Evolutionary conservation across 1,140 invertebrate genomes (phyloP), one percentile per base, ranked within the genome.

Genomic region (Trachymyrmex septentrionalis): DNA sequence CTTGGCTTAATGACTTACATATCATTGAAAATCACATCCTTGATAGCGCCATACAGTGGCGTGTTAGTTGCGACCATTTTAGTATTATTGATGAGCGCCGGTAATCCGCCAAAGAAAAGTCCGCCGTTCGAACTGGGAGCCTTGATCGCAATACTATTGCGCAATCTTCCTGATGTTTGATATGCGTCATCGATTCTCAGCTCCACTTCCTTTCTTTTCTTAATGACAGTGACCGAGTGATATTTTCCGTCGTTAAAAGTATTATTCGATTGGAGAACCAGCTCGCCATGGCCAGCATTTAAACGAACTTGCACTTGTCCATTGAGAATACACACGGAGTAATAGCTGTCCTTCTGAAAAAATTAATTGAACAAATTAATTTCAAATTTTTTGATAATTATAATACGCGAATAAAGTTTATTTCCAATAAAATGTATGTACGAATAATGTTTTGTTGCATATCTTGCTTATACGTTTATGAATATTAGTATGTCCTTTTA

Each of bases 1-100:
- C 71, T 80, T 94, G 14, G 10, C 2, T 50, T 27, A 30, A 24
- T 48, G 5, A 96, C 96, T 96, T 95, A 97, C 97, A 96, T 96
- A 87, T 98, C 97, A 92, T 98, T 97, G 86, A 98, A 97, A 78
- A 98, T 97, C 21, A 97, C 96, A 95, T 99, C 97, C 89, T 97
- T 97, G 27, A 99, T 97, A 7, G 97, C 97, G 44, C 98, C 98
- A 78, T 96, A 95, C 9, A 97, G 94, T 67, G 96, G 95, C 63
- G 94, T 91, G 27, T 92, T 95, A 0, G 96, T 96, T 0, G 96
- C 95, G 5, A 96, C 95, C 93, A 96, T 95, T 50, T 95, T 95
- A 10, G 95, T 95, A 59, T 95, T 95, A 75, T 96, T 95, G 16
- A 96, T 95, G 64, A 95, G 93, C 21, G 93, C 86, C 1, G 96